phyloP scores from a whole-genome alignment of 1,140 invertebrate genomes.

The Leucophenga varia region DNA sequence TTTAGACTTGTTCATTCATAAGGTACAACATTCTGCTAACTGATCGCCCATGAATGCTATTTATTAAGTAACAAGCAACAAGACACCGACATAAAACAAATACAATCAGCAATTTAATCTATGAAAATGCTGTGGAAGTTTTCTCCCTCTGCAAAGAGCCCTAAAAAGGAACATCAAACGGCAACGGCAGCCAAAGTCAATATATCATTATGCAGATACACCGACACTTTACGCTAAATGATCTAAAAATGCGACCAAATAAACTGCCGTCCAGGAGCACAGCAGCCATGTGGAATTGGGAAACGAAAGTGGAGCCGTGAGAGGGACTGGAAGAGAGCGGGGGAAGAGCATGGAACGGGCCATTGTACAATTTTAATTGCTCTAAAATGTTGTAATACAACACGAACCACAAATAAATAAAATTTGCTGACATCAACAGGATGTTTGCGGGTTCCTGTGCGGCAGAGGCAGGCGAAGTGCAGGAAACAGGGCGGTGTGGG shows the following conservation, averaged over 20 bases:
- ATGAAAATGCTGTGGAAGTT: too few species aligned
- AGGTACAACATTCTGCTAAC: neutral
- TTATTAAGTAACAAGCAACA: neutral
- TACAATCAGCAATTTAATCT: too few species aligned
- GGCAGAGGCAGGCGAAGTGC: constrained; percentile 9
- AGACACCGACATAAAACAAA: too few species aligned
- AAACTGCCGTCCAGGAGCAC: constrained; percentile 8
- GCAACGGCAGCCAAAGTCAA: constrained; percentile 34
- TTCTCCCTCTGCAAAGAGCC: too few species aligned
- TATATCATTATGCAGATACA: constrained; percentile 45
- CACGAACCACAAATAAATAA: constrained; percentile 53
- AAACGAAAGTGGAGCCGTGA: constrained; percentile 4
- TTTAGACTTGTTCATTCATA: neutral
- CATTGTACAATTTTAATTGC: constrained; percentile 52
- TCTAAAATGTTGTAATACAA: constrained; percentile 51
- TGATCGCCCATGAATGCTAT: neutral
- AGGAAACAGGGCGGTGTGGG: neutral
- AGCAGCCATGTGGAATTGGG: constrained; percentile 2
- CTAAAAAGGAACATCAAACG: too few species aligned
- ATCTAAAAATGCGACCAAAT: constrained; percentile 33
- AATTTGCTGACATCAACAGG: constrained; percentile 53
- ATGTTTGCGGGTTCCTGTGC: constrained; percentile 45
- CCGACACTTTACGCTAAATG: constrained; percentile 36
- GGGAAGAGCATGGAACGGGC: constrained; percentile 12
- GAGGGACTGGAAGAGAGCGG: neutral